These are phyloP conservation scores for Epizoanthus stellaris DNA, from an alignment of 92 coral and sea anemone species.

Conservation along the genomic window DNA sequence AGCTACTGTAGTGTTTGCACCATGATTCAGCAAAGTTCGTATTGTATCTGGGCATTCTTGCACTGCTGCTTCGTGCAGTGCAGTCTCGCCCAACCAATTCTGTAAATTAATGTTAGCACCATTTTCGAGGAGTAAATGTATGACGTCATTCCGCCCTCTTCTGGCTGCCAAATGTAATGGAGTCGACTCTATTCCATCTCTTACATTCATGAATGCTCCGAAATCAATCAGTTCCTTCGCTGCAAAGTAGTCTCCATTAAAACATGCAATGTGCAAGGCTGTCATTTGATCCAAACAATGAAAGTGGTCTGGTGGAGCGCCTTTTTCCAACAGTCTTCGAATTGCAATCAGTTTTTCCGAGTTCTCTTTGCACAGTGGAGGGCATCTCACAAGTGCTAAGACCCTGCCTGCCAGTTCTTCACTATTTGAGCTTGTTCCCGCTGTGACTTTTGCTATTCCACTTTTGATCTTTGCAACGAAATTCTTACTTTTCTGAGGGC, in stretches of 20 bases:
- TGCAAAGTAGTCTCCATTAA: constrained; percentile 42
- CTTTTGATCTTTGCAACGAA: constrained; percentile 13
- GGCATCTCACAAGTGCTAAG: constrained; percentile 42
- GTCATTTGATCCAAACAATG: constrained; percentile 20
- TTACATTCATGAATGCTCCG: constrained; percentile 48
- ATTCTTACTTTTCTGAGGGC: constrained; percentile 8
- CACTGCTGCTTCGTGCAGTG: constrained; percentile 56
- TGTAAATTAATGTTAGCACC: constrained; percentile 49
- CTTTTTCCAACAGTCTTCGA: constrained; percentile 42
- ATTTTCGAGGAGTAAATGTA: constrained; percentile 33
- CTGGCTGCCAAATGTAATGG: constrained; percentile 53
- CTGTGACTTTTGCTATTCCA: constrained; percentile 6
- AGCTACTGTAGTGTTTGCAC: constrained; percentile 34
- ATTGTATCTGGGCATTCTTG: constrained; percentile 34
- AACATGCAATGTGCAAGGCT: constrained; percentile 55
- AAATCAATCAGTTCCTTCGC: constrained; percentile 41
- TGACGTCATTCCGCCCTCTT: neutral
- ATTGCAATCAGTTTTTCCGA: constrained; percentile 49
- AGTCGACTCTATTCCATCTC: constrained; percentile 33
- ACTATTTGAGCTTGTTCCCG: constrained; percentile 66
- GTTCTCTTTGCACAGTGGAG: constrained; percentile 47
- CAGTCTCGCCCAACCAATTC: constrained; percentile 38
- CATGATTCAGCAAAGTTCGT: constrained; percentile 36
- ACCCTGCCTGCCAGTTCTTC: constrained; percentile 65
- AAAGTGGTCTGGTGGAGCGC: constrained; percentile 47